Evolutionary conservation across 2,888 invertebrate genomes (phyloP).

Genomic region (Flexamia atlantica): DNA sequence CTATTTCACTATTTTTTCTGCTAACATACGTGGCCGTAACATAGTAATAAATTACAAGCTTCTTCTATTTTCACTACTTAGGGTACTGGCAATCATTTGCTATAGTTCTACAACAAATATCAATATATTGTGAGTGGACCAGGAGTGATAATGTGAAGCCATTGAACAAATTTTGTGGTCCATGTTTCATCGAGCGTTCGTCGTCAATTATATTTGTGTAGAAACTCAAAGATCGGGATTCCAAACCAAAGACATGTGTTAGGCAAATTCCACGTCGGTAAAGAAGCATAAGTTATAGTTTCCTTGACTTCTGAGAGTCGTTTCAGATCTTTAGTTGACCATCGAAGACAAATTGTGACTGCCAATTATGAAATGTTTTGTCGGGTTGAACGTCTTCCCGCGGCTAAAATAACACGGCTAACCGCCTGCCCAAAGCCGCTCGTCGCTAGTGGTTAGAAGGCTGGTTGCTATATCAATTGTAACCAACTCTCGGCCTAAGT

Average conservation of each 20-base stretch:
- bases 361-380: slow-evolving; percentile 29
- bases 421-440: not conserved
- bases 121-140: no score
- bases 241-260: not conserved
- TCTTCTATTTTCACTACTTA: no score
- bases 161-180: no score
- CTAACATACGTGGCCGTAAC: no score
- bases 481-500: not conserved
- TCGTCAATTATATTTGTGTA: no score
- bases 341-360: not conserved
- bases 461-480: not conserved
- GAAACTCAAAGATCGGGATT: no score
- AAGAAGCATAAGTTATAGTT: not conserved
- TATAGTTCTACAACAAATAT: no score
- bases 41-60: no score
- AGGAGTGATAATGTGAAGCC: no score
- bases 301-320: not conserved
- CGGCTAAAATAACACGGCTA: slow-evolving; percentile 13
- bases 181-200: no score
- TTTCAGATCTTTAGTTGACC: not conserved
- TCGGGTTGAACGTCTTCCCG: slow-evolving; percentile 17
- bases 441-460: not conserved
- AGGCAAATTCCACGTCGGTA: not conserved
- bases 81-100: no score
- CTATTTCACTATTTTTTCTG: no score